These are phyloP conservation scores for Poeciliopsis turneri DNA, from an alignment of 2,797 vertebrate species.

Conservation along the genomic window DNA sequence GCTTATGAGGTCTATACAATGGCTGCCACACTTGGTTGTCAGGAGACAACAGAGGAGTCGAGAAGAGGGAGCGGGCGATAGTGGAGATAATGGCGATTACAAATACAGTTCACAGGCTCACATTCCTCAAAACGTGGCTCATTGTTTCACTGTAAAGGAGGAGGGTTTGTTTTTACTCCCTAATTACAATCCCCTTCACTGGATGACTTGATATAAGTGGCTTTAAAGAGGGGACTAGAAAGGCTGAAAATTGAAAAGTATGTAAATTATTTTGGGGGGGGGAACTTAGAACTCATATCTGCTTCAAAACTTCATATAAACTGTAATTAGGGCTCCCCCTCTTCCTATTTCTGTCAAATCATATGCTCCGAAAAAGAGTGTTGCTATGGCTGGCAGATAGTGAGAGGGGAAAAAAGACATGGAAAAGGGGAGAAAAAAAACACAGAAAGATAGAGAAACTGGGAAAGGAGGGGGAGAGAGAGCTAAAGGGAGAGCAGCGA, in stretches of 20 bases:
- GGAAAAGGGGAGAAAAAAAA: slow-evolving; percentile 27
- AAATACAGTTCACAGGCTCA: slow-evolving; percentile 36
- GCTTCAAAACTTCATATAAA: slow-evolving; percentile 29
- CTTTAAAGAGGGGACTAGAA: slow-evolving; percentile 33
- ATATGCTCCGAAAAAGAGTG: slow-evolving; percentile 77
- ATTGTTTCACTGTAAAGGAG: slow-evolving; percentile 44
- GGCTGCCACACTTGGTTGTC: slow-evolving; percentile 36
- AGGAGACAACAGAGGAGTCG: slow-evolving; percentile 33
- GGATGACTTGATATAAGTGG: slow-evolving; percentile 32
- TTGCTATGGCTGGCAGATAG: slow-evolving; percentile 76
- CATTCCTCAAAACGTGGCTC: slow-evolving; percentile 34
- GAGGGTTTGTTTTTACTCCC: slow-evolving; percentile 22
- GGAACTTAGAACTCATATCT: slow-evolving; percentile 1
- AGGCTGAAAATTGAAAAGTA: slow-evolving; percentile 8
- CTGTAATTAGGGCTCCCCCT: slow-evolving; percentile 72
- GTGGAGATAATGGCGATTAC: slow-evolving; percentile 59
- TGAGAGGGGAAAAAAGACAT: slow-evolving; percentile 31
- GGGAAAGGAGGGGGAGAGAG: slow-evolving; percentile 36
- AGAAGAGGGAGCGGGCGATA: slow-evolving; percentile 48
- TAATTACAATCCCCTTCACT: slow-evolving; percentile 47
- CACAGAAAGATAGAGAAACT: slow-evolving; percentile 18
- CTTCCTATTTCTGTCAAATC: slow-evolving; percentile 86
- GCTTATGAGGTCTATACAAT: slow-evolving; percentile 56
- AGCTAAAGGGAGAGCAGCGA: slow-evolving; percentile 65
- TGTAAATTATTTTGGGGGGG: slow-evolving; percentile 8